Evolutionary conservation across 2,113 vertebrate genomes (phyloP), one percentile per base, ranked within the genome.

Genomic region (Benthochromis sp.): DNA sequence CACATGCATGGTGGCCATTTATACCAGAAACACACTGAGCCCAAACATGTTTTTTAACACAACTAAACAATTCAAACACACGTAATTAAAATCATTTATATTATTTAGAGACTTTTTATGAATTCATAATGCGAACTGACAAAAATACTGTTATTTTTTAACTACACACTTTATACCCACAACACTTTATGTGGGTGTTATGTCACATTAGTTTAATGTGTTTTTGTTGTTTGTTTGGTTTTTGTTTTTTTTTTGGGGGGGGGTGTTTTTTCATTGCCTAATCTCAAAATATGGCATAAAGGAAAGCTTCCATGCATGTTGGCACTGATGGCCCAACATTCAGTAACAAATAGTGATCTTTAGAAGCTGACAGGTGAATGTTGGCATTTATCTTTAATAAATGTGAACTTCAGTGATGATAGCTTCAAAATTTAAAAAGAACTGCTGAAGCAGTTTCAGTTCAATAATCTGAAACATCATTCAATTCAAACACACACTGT

Each of bases 251-350:
- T 38, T 38, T 5, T 3, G 19, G n/a, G 9, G 9, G 2, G 1
- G 2, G 4, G 1, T 54, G n/a, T 36, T 66, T 66, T 66, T 47
- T 27, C 21, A 76, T 11, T 78, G 24, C 16, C 6, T 50, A 31
- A 50, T 31, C 45, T 78, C 45, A 78, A 50, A 78, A 50, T 47
- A 47, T 76, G 16, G 7, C 24, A 50, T 52, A 78, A 78, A 34
- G 16, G 29, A 34, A n/a, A 78, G 17, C 1, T n/a, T 50, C 2
- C 43, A 13, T 13, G n/a, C 27, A 53, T 12, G n/a, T 14, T 36
- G 59, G 13, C 29, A 69, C 45, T 66, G 14, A 69, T 43, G 24
- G 4, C 17, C 24, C 16, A 61, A 31, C 24, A 82, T 21, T 55
- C 14, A 55, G 31, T 81, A 34, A 81, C 24, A 59, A 61, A 61